Evolutionary conservation across 2,797 vertebrate genomes (phyloP).

Genomic region (Ataeniobius toweri): DNA sequence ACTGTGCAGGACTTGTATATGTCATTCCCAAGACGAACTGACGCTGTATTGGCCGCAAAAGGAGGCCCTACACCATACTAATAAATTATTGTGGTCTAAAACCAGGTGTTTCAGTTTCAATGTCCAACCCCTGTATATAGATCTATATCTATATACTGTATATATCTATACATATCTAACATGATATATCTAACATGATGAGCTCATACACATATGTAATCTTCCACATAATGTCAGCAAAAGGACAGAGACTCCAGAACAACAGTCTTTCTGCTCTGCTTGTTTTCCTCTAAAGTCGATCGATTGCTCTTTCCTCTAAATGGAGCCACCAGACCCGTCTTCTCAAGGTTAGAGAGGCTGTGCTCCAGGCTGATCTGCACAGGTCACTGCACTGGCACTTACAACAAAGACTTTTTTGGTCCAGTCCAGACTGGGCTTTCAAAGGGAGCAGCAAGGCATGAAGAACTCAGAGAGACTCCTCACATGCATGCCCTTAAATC

Average conservation of each 20-base stretch:
- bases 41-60: too few relatives aligned
- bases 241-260: conserved; percentile 42
- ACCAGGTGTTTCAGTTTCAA: too few relatives aligned
- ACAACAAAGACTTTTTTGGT: conserved; percentile 71
- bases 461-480: conserved; percentile 59
- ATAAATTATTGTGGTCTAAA: too few relatives aligned
- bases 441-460: conserved; percentile 70
- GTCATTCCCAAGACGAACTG: too few relatives aligned
- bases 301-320: conserved; percentile 44
- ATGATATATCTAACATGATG: conserved; percentile 1
- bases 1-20: too few relatives aligned
- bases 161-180: too few relatives aligned
- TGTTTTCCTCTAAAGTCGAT: conserved; percentile 27
- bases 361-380: conserved; percentile 60
- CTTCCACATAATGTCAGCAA: conserved; percentile 24
- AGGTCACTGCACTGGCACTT: conserved; percentile 72
- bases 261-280: conserved; percentile 16
- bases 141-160: too few relatives aligned
- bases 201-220: conserved; percentile 35
- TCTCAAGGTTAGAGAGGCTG: conserved; percentile 66
- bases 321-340: conserved; percentile 48
- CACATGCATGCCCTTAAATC: conserved; percentile 32
- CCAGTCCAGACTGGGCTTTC: conserved; percentile 71
- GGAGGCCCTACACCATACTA: too few relatives aligned
- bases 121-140: too few relatives aligned